Evolutionary conservation across 2,113 vertebrate genomes (phyloP).

Genomic region (Climacteris rufus): DNA sequence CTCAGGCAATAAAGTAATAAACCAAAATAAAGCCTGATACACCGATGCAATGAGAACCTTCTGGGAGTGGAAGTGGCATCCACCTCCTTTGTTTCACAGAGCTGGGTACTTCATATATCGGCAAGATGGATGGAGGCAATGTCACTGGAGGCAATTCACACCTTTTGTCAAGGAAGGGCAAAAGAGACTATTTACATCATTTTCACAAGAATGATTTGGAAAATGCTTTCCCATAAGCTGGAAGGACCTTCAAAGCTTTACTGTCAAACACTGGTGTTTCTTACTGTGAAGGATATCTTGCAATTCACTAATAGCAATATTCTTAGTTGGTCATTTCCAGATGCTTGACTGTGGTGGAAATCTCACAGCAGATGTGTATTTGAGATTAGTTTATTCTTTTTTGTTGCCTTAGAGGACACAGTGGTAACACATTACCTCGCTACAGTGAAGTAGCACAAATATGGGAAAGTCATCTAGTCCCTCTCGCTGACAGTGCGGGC

Average conservation of each 20-base stretch:
- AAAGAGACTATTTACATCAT: neutral
- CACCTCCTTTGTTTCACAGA: neutral
- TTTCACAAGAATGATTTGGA: neutral
- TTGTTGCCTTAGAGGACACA: neutral
- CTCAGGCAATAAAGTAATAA: conserved; percentile 23
- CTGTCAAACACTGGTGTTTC: neutral
- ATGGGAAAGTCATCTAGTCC: conserved; percentile 55
- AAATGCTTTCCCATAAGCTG: neutral
- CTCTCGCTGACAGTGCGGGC: neutral
- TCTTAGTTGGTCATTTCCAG: neutral
- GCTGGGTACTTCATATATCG: neutral
- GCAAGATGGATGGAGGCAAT: neutral
- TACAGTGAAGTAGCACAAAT: neutral
- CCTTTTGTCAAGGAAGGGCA: neutral
- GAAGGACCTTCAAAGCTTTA: neutral
- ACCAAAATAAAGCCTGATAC: conserved; percentile 7
- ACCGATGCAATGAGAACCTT: neutral
- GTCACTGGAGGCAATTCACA: neutral
- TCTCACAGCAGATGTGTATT: neutral
- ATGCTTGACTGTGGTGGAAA: neutral
- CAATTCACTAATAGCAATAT: neutral
- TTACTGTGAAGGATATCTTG: neutral
- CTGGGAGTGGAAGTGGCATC: neutral
- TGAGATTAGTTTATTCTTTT: neutral
- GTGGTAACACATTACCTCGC: neutral